Evolutionary conservation across 2,113 vertebrate species (phyloP), one percentile per base, ranked within the genome.

Genomic region (Perognathus longimembris): DNA sequence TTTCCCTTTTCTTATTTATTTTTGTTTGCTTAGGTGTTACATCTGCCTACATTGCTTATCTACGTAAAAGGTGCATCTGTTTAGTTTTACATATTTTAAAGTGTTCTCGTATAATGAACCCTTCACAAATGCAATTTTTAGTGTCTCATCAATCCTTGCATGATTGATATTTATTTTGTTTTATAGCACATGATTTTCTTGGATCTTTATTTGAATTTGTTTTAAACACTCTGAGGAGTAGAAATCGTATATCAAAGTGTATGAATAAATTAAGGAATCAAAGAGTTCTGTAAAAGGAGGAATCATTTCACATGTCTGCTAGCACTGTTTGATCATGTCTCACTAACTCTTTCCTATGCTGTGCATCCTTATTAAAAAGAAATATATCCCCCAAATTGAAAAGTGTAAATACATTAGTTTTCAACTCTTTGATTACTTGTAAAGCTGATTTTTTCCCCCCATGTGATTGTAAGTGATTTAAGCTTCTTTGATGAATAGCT

Each of bases 331-430:
- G 77, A 85, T 85, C 22, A 59, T 61, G 59, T 61, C 7, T 24
- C 11, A 61, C 10, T 42, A n/a, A 14, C 4, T 8, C 40, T 94
- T 85, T 54, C 12, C 86, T 79, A 42, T 8, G 42, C 36, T 57
- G 22, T 30, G 9, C 85, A 69, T 82, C 94, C 85, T 63, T 45
- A 92, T 74, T 77, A 36, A 66, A 64, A 88, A 84, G 61, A 90
- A 59, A 28, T 42, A 18, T 34, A 6, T 81, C 69, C 20, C 50
- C 61, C 86, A 80, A 66, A 88, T 80, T 95, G 50, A 76, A 89
- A 83, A 66, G 40, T 50, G 28, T 78, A 77, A 87, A 70, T 76
- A 91, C 86, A 91, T 84, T 83, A 93, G 73, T 87, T 92, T 94
- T 89, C 59, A 88, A 57, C n/a, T 92, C 93, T 92, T 77, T 85